Evolutionary conservation across 2,113 vertebrate species (phyloP).

Genomic region (Cinclus cinclus): DNA sequence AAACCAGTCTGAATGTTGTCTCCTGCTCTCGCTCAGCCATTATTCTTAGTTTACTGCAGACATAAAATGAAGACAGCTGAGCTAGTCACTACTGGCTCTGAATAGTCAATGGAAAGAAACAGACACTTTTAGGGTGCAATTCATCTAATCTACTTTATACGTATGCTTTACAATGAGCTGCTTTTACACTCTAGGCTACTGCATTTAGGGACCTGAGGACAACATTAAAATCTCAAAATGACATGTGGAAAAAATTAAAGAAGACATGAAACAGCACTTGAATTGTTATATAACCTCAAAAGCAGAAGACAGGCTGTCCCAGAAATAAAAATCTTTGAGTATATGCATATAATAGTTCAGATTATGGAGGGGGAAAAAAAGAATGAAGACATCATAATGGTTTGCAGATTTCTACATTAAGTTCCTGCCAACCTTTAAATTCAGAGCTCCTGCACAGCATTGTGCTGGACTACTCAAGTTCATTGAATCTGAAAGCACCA

Average conservation of each 20-base stretch:
- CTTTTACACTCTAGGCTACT: constrained; percentile 35
- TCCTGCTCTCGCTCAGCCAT: constrained; percentile 40
- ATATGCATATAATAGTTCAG: background rate
- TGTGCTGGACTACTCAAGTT: background rate
- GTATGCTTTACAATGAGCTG: constrained; percentile 51
- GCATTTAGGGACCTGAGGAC: constrained; percentile 28
- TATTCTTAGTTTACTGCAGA: constrained; percentile 62
- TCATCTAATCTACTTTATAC: constrained; percentile 62
- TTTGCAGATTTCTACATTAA: background rate
- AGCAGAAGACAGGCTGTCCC: background rate
- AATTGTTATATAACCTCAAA: background rate
- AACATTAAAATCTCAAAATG: constrained; percentile 14
- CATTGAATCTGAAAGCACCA: background rate
- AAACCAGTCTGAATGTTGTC: constrained; percentile 55
- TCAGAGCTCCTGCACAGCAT: background rate
- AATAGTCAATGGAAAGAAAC: constrained; percentile 58
- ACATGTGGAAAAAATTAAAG: constrained; percentile 2
- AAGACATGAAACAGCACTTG: background rate
- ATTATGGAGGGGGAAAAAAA: background rate
- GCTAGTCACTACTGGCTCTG: constrained; percentile 57
- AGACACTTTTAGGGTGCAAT: constrained; percentile 60
- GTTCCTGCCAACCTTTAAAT: background rate
- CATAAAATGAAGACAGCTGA: constrained; percentile 66
- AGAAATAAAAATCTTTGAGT: background rate
- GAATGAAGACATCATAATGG: background rate